Evolutionary conservation across 2,797 vertebrate genomes (phyloP).

Genomic region (Vespertilio murinus): DNA sequence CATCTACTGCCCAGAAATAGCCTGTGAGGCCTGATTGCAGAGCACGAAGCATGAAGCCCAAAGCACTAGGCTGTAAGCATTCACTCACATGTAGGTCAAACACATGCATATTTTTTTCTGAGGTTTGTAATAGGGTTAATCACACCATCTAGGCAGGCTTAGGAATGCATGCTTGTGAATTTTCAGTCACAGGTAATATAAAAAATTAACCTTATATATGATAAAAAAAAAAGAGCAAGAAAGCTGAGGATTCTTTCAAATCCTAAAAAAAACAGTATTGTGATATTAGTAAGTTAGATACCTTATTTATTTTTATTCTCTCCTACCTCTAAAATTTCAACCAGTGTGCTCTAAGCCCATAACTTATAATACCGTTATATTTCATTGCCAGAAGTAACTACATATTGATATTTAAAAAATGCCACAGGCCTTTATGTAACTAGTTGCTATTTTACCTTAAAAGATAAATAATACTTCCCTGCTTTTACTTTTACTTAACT

Average conservation of each 20-base stretch:
- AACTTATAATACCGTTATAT: constrained; percentile 76
- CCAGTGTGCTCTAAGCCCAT: constrained; percentile 62
- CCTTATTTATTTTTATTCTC: constrained; percentile 72
- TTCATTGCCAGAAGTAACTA: constrained; percentile 83
- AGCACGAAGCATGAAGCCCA: neutral
- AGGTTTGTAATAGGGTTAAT: constrained; percentile 7
- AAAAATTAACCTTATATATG: constrained; percentile 55
- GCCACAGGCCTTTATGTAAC: constrained; percentile 84
- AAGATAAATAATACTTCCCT: constrained; percentile 86
- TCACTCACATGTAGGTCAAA: neutral
- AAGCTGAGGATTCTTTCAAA: constrained; percentile 49
- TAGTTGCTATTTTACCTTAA: constrained; percentile 86
- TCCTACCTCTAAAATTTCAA: constrained; percentile 58
- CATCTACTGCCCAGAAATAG: neutral
- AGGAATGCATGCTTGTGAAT: neutral
- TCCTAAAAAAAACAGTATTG: constrained; percentile 25
- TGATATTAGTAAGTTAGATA: constrained; percentile 65
- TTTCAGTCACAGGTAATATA: neutral
- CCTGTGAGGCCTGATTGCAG: neutral
- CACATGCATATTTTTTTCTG: neutral
- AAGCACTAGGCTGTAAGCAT: neutral
- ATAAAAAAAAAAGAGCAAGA: constrained; percentile 57
- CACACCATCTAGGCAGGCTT: neutral
- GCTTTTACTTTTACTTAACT: constrained; percentile 85
- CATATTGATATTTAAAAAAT: constrained; percentile 84